Evolutionary conservation across 2,888 invertebrate species (phyloP).

Genomic region (Phorcus lineatus): DNA sequence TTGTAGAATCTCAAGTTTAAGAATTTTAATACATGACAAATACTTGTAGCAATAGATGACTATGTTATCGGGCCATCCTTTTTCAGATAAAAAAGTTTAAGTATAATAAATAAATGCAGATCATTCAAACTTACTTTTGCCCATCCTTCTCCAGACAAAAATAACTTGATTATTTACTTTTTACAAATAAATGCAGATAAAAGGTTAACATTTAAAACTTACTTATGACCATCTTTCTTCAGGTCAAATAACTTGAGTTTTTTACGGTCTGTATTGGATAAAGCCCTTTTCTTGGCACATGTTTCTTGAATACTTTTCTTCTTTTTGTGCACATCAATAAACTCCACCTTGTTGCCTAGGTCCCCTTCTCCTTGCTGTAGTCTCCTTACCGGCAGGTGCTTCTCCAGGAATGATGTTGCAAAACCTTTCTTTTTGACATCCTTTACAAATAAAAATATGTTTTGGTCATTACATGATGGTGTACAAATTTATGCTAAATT

Average conservation of each 20-base stretch:
- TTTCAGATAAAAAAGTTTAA: too few species aligned
- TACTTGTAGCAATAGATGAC: too few species aligned
- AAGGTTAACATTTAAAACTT: constrained; percentile 8
- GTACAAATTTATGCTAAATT: too few species aligned
- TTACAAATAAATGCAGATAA: neutral
- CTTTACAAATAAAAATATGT: neutral
- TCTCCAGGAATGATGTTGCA: constrained; percentile 45
- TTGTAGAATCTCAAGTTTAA: too few species aligned
- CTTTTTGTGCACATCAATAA: constrained; percentile 38
- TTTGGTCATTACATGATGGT: neutral
- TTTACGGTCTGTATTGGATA: constrained; percentile 50
- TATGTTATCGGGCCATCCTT: too few species aligned
- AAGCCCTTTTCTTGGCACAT: constrained; percentile 36
- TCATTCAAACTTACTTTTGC: too few species aligned
- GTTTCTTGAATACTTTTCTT: constrained; percentile 2
- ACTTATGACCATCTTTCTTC: constrained; percentile 50
- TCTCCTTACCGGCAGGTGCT: constrained; percentile 46
- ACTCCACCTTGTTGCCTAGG: constrained; percentile 40
- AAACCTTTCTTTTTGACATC: constrained; percentile 38
- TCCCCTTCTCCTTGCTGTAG: constrained; percentile 44
- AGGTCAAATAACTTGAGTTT: constrained; percentile 54
- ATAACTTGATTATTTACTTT: too few species aligned
- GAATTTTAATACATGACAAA: too few species aligned
- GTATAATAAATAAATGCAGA: too few species aligned
- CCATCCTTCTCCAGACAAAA: too few species aligned